Percentiles rank a stretch among this genome's conserved stretches.
Evolutionary conservation across 1,140 invertebrate species (phyloP).

Genomic region (Aphaenogaster ashmeadi): DNA sequence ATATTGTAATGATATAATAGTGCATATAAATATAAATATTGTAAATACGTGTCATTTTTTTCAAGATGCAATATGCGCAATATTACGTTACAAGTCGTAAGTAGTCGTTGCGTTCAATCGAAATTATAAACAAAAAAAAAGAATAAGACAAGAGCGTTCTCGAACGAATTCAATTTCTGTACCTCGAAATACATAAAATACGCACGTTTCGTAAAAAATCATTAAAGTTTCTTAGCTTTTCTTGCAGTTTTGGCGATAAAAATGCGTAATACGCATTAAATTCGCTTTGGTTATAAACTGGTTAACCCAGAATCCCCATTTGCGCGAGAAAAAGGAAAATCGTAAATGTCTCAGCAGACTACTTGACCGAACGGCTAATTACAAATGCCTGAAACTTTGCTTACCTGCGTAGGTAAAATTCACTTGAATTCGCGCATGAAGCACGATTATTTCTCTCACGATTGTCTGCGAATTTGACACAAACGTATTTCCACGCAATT

Average conservation of each 20-base stretch:
- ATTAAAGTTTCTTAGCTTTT: neutral
- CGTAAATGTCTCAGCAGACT: neutral
- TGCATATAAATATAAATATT: neutral
- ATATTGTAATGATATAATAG: neutral
- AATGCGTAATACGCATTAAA: neutral
- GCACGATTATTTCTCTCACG: neutral
- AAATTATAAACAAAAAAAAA: neutral
- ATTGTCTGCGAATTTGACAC: neutral
- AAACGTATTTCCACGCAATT: constrained; percentile 16
- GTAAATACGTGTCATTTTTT: neutral
- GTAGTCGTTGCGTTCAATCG: neutral
- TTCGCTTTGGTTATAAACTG: neutral
- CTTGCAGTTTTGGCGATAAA: neutral
- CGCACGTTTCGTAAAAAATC: neutral
- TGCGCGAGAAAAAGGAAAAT: neutral
- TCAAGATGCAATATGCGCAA: no score
- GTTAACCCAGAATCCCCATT: neutral
- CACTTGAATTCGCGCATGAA: constrained; percentile 3
- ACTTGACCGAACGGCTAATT: neutral
- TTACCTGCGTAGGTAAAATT: neutral
- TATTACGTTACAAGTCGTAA: neutral
- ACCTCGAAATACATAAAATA: neutral
- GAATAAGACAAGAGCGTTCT: neutral
- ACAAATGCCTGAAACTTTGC: neutral
- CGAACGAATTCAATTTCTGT: neutral